Evolutionary conservation across 2,888 invertebrate species (phyloP), one percentile per base, ranked within the genome.

Genomic region (Thyatira batis): DNA sequence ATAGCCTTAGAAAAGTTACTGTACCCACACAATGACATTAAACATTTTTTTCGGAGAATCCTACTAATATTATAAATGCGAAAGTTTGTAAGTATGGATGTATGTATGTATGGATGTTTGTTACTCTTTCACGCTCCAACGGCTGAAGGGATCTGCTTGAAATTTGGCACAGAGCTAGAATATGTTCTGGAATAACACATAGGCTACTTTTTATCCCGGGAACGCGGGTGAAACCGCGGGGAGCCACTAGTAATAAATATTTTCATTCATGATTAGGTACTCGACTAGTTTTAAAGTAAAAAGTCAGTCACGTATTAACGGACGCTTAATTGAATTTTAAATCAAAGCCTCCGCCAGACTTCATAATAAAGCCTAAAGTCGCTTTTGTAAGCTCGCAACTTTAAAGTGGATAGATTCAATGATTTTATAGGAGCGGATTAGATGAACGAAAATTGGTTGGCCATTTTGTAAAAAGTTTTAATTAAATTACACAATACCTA

Each of bases 281-380:
- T 30, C n/a, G 10, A 21, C 25, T 10, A 46, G 25, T 21, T 45
- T 17, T 46, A 48, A 25, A 51, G 45, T 50, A 49, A 57, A 58
- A 71, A 59, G 39, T 30, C 62, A 69, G 69, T 71, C 80, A 81
- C 78, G 80, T 76, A 69, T 62, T 62, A 65, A 72, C 61, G 62
- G 57, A 56, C 57, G 55, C 50, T 62, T 77, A 73, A 80, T 78
- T 71, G 76, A 82, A 83, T 82, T 72, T 78, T 69, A 71, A 79
- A 74, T 71, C 61, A 56, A 60, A 65, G 39, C 39, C 33, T 39
- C 13, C 39, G 17, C 2, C 39, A 39, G 39, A 39, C 39, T 33
- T 46, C 54, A 30, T 17, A 39, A 39, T 39, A 39, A 39, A 17
- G 39, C 39, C 39, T 39, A 39, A 39, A 39, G 17, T 39, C 8